Evolutionary conservation across 2,888 invertebrate species (phyloP).

Genomic region (Synanthedon formicaeformis): DNA sequence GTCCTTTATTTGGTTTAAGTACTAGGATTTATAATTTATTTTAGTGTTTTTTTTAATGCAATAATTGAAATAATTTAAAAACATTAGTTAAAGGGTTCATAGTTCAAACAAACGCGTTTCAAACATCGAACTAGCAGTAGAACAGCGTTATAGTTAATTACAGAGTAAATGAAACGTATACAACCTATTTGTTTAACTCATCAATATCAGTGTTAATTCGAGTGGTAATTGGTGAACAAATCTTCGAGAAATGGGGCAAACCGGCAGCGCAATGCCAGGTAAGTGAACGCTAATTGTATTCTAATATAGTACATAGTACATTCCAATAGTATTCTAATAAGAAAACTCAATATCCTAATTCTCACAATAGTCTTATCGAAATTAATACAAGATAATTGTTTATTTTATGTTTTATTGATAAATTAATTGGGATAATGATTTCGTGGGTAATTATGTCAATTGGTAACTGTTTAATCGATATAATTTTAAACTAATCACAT

Average conservation of each 20-base stretch:
- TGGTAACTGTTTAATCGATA: too few species aligned
- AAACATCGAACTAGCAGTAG: constrained; percentile 9
- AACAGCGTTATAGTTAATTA: constrained; percentile 11
- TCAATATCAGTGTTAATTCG: constrained; percentile 16
- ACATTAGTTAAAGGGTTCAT: constrained; percentile 22
- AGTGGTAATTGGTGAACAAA: constrained; percentile 9
- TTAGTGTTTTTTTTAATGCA: too few species aligned
- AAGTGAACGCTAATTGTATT: constrained; percentile 20
- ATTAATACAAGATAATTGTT: too few species aligned
- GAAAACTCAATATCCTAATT: background rate
- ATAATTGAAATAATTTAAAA: constrained; percentile 13
- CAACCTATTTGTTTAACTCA: constrained; percentile 21
- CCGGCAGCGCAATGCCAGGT: constrained; percentile 57
- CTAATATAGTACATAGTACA: background rate
- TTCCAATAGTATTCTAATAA: constrained; percentile 18
- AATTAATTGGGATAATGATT: too few species aligned
- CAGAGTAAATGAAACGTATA: constrained; percentile 13
- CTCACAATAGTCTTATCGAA: too few species aligned
- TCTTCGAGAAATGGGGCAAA: constrained; percentile 45
- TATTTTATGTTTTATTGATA: too few species aligned
- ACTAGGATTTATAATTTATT: too few species aligned
- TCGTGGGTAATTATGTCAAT: too few species aligned
- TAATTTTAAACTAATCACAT: too few species aligned
- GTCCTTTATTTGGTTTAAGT: too few species aligned
- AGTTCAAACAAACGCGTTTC: constrained; percentile 31